Evolutionary conservation across 2,888 invertebrate genomes (phyloP).

Genomic region (Zeuzera pyrina): DNA sequence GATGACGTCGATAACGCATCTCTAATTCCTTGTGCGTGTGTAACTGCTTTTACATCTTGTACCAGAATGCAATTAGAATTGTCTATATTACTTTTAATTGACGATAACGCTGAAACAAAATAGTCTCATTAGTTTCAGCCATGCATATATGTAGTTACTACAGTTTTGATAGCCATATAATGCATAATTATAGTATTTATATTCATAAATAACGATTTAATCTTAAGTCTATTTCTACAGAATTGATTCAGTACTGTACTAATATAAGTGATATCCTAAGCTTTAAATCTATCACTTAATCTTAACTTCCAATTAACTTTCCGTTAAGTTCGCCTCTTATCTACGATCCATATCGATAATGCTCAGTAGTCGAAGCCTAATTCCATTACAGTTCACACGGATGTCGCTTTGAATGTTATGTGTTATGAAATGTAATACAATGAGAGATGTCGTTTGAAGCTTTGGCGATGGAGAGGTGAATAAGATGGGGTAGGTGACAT

Average conservation of each 20-base stretch:
- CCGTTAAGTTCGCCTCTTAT: constrained; percentile 47
- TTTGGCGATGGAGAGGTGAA: constrained; percentile 34
- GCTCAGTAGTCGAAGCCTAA: constrained; percentile 48
- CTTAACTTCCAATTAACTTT: constrained; percentile 48
- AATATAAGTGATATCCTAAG: constrained; percentile 24
- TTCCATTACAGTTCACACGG: constrained; percentile 47
- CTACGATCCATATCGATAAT: constrained; percentile 41
- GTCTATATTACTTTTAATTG: constrained; percentile 91
- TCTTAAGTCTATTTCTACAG: no score
- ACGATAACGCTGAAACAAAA: constrained; percentile 86
- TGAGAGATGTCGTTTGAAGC: constrained; percentile 40
- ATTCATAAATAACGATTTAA: no score
- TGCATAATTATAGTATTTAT: no score
- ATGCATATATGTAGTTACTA: no score
- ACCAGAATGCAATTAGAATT: constrained; percentile 91
- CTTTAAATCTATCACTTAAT: constrained; percentile 37
- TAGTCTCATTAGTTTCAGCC: no score
- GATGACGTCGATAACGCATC: constrained; percentile 75
- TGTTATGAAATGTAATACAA: constrained; percentile 4
- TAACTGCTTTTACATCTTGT: constrained; percentile 90
- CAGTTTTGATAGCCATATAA: no score
- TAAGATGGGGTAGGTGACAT: constrained; percentile 43
- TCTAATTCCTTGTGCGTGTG: constrained; percentile 88
- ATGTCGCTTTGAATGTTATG: constrained; percentile 15
- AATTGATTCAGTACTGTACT: no score